Percentiles rank a stretch among this genome's conserved stretches.
These are phyloP conservation scores for Zosterops pallidus DNA, from an alignment of 2,113 vertebrate species.

Conservation along the genomic window DNA sequence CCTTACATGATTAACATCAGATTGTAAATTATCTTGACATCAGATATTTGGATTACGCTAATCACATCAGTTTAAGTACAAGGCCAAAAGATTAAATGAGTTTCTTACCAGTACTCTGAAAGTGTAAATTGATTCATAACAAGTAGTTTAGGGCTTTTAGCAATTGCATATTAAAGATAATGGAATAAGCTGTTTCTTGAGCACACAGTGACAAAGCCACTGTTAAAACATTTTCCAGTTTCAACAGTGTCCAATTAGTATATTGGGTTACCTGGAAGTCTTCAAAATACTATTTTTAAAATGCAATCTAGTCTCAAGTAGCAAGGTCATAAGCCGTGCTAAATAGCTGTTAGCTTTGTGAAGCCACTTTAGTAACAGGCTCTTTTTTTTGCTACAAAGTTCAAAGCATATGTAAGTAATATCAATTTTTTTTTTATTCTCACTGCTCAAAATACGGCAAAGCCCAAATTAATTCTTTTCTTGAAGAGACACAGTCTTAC, in stretches of 20 bases:
- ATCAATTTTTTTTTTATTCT: not conserved
- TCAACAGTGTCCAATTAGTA: not conserved
- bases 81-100: not conserved
- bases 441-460: not conserved
- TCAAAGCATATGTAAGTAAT: conserved; percentile 5
- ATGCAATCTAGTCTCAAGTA: not conserved
- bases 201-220: not conserved
- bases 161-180: not conserved
- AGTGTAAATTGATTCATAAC: not conserved
- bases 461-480: conserved; percentile 3
- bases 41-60: not conserved
- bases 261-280: not conserved
- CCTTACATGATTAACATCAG: not conserved
- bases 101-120: not conserved
- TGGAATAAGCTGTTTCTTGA: not conserved
- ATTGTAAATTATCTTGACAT: not conserved
- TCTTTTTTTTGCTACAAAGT: not conserved
- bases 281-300: conserved; percentile 3
- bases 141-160: not conserved
- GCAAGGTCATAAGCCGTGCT: not conserved
- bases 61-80: not conserved
- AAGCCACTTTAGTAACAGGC: not conserved
- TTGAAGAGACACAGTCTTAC: not conserved
- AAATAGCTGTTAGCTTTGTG: not conserved
- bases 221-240: not conserved